phyloP scores from a whole-genome alignment of 2,888 invertebrate genomes.

The Athrips mouffetella region DNA sequence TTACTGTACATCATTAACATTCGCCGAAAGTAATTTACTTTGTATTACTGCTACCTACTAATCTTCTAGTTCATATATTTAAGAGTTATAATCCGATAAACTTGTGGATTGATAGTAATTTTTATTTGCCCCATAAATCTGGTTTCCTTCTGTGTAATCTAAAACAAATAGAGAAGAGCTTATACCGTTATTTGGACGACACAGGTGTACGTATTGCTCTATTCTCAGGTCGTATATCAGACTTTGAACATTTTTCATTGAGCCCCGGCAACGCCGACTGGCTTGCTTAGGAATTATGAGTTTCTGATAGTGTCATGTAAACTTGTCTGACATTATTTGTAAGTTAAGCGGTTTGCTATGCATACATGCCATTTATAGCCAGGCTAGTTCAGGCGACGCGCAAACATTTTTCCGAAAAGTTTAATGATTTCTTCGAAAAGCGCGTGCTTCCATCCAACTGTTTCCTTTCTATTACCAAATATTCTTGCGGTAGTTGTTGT shows the following conservation, averaged over 20 bases:
- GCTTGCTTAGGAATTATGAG: neutral
- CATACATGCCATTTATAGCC: too few species aligned
- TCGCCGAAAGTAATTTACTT: neutral
- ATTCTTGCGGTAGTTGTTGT: slow-evolving; percentile 53
- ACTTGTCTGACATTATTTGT: neutral
- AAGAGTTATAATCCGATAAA: neutral
- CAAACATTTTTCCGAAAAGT: too few species aligned
- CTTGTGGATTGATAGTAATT: slow-evolving; percentile 12
- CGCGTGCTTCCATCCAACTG: slow-evolving; percentile 31
- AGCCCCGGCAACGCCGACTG: neutral
- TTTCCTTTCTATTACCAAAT: slow-evolving; percentile 53
- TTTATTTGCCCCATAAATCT: slow-evolving; percentile 41
- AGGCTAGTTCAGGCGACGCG: too few species aligned
- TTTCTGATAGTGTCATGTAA: neutral
- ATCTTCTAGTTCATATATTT: neutral
- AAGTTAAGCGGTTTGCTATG: neutral
- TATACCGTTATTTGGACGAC: slow-evolving; percentile 42
- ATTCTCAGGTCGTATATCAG: slow-evolving; percentile 29
- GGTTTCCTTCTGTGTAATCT: slow-evolving; percentile 18
- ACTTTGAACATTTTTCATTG: slow-evolving; percentile 26
- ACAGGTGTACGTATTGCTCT: slow-evolving; percentile 39
- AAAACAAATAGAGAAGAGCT: slow-evolving; percentile 41
- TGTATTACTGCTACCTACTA: neutral
- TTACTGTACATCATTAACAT: slow-evolving; percentile 1
- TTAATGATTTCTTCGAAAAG: slow-evolving; percentile 10